Base-by-base conservation (phyloP, 2,888 invertebrate species). In the Aporophyla lueneburgensis region DNA sequence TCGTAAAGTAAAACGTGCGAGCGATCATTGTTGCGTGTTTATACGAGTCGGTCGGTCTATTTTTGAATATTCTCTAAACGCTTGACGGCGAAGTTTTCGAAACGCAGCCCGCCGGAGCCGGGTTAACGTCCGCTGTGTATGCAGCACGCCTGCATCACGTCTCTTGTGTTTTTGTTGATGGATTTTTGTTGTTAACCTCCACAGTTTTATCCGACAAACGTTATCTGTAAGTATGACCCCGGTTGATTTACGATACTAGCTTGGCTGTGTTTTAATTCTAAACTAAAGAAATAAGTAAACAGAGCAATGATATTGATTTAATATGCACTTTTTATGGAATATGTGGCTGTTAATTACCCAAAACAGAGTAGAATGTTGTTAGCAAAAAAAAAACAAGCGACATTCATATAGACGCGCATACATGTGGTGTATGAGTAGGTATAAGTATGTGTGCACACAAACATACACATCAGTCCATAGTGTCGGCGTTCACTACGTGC, bases 171-270 rank as follows among this genome's bases (percentile, higher is more conserved):
- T 95, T 95, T 95, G 95, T 96, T 96, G 95, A 95, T 94, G 95
- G 94, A 95, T 95, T 95, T 94, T 94, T 96, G 95, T 95, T 95
- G 93, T 95, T 95, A 94, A 94, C 93, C 92, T 93, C 92, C 90
- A 91, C 92, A 89, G 89, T 93, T 89, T 91, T 93, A 93, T 90
- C 91, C 89, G 91, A 93, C 93, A 92, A 91, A 93, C 94, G 92
- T 94, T 96, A 96, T 96, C 95, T 96, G 96, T 96, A 96, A 96
- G 96, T 96, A 96, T 96, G 95, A 96, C 95, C 94, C 93, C 95
- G 93, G 94, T 94, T 93, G 93, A 94, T 94, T 94, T 94, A 94
- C 93, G 91, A 93, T 94, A 94, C 94, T 93, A 91, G 93, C 93
- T 93, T 93, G 92, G 92, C 91, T 93, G 92, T 92, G 58, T 89